Conservation (phyloP, 2,113 vertebrate genomes). For the Pica pica region DNA sequence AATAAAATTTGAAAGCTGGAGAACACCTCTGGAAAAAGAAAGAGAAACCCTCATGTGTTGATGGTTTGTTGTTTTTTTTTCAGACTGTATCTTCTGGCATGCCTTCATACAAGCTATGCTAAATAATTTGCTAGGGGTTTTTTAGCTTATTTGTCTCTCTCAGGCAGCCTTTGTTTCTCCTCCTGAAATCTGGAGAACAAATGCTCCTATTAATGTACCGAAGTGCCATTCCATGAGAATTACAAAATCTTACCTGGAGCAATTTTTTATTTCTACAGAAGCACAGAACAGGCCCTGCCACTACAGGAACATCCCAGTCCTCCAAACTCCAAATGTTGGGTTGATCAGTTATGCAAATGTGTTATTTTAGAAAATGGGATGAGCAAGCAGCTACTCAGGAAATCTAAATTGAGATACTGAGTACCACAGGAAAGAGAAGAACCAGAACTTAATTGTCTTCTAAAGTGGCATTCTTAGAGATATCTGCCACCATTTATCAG, state of each 20-base stretch:
- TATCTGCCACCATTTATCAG: background rate
- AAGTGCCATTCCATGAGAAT: background rate
- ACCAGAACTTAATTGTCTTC: background rate
- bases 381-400: background rate
- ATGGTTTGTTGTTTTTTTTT: background rate
- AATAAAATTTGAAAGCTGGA: background rate
- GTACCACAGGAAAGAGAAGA: background rate
- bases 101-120: background rate
- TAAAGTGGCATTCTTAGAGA: background rate
- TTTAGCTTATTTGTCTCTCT: background rate
- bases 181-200: background rate
- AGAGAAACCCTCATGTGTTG: background rate
- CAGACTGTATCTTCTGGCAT: background rate
- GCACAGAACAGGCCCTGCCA: background rate
- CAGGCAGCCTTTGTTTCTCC: background rate
- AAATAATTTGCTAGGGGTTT: background rate
- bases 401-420: background rate
- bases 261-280: background rate
- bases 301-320: background rate
- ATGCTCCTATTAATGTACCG: rapidly evolving
- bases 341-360: background rate
- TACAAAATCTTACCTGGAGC: background rate
- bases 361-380: background rate
- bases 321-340: background rate
- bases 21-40: background rate